Conservation (phyloP, 2,797 vertebrate species). For the Lindbergichthys nudifrons region DNA sequence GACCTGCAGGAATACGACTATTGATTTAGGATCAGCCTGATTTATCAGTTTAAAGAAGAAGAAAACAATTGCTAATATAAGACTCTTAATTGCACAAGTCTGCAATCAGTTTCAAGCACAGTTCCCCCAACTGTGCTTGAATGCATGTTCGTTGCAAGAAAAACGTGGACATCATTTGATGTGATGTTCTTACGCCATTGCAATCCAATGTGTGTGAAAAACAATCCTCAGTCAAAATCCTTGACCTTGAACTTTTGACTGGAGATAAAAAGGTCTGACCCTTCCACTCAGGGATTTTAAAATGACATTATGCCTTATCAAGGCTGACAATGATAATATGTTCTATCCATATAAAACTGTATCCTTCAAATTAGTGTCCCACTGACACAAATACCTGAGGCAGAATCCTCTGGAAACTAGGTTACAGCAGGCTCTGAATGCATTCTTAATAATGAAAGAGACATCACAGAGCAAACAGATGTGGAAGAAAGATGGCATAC, state of each 20-base stretch:
- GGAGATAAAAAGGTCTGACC: slow-evolving; percentile 24
- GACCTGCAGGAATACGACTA: neutral
- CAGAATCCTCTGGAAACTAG: slow-evolving; percentile 37
- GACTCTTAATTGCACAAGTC: neutral
- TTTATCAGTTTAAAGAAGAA: neutral
- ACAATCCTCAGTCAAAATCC: slow-evolving; percentile 12
- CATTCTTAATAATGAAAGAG: slow-evolving; percentile 43
- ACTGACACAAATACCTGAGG: slow-evolving; percentile 55
- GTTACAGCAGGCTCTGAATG: slow-evolving; percentile 34
- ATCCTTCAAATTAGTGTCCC: slow-evolving; percentile 44
- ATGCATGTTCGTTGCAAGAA: neutral
- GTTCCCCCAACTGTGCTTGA: too few species aligned
- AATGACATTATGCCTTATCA: neutral
- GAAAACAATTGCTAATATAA: neutral
- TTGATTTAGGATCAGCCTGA: neutral
- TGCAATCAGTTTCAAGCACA: neutral
- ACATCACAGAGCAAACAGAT: slow-evolving; percentile 6
- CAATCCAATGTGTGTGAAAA: slow-evolving; percentile 20
- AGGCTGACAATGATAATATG: slow-evolving; percentile 4
- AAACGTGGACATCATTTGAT: slow-evolving; percentile 15
- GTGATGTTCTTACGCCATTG: slow-evolving; percentile 9
- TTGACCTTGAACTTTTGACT: slow-evolving; percentile 43
- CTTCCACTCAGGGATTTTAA: slow-evolving; percentile 3
- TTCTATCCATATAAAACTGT: neutral
- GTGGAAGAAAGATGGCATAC: slow-evolving; percentile 1